Percentiles rank a stretch among this genome's conserved stretches.
Conservation (phyloP, 2,113 vertebrate species). For the Corythornis madagascariensis region DNA sequence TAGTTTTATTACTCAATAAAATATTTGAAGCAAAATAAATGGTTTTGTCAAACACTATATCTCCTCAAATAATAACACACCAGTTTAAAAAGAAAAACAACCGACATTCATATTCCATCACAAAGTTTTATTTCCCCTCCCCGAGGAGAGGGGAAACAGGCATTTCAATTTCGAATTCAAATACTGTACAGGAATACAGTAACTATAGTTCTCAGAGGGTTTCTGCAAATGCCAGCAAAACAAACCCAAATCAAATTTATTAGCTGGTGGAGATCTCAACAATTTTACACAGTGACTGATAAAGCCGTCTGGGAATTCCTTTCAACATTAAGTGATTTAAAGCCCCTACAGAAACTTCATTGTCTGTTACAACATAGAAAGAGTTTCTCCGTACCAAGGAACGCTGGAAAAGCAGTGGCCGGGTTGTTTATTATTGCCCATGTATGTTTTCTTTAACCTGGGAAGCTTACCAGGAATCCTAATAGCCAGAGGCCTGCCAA, state of each 20-base stretch:
- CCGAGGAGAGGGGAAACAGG: slow-evolving; percentile 34
- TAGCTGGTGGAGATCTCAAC: slow-evolving; percentile 75
- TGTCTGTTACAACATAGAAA: slow-evolving; percentile 49
- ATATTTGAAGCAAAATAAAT: slow-evolving; percentile 62
- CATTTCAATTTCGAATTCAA: slow-evolving; percentile 71
- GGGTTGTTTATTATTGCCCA: background rate
- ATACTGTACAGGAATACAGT: slow-evolving; percentile 75
- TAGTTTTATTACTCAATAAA: slow-evolving; percentile 70
- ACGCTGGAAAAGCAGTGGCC: background rate
- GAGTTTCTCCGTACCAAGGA: background rate
- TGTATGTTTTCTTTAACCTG: background rate
- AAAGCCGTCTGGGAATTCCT: slow-evolving; percentile 72
- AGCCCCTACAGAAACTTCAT: slow-evolving; percentile 69
- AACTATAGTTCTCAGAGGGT: slow-evolving; percentile 77
- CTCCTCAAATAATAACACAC: slow-evolving; percentile 63
- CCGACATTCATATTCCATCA: slow-evolving; percentile 50
- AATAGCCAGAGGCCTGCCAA: background rate
- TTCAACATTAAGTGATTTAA: slow-evolving; percentile 79
- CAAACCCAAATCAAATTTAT: slow-evolving; percentile 79
- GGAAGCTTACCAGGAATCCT: background rate
- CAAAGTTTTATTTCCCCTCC: slow-evolving; percentile 74
- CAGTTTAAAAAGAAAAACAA: slow-evolving; percentile 62
- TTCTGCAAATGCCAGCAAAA: slow-evolving; percentile 79
- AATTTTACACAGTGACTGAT: slow-evolving; percentile 77
- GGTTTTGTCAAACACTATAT: slow-evolving; percentile 68